Evolutionary conservation across 53 echinoderm and acorn worm species (phyloP), one percentile per base, ranked within the genome.

Genomic region (Holothuria scabra): DNA sequence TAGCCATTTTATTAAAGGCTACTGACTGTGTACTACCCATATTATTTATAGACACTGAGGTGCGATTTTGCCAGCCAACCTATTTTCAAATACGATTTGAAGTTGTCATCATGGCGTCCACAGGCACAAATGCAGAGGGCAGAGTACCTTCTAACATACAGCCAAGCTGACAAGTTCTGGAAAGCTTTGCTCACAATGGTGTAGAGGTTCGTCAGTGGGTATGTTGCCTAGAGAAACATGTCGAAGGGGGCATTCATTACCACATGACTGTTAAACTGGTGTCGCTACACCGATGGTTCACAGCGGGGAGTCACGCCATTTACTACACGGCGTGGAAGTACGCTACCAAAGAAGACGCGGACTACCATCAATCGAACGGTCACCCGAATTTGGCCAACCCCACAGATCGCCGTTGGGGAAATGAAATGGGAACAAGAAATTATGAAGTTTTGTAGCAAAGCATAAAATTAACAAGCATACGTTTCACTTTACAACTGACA

Each of bases 271-370:
- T 85, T 4, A 68, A 84, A 62, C 68, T 70, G 18, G 52, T 56
- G 30, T 25, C 24, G 12, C 19, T 58, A 23, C 69, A 59, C 60
- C 57, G 74, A 68, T 85, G 74, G 85, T 38, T 85, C 28, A 44
- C 32, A 32, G 85, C 59, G 37, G 25, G 9, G 48, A 25, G 67
- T 20, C 84, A 84, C 30, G 20, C 20, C 28, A 85, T 71, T 24
- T 85, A 74, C 74, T 85, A 69, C 74, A 72, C 30, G 16, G 85
- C 85, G 3, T 85, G 74, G 72, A 52, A 85, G 20, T 85, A 85
- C 70, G 74, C 35, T 4, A 56, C 12, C 1, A 85, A 68, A 70
- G 85, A 85, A 59, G 85, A 85, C 38, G 13, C 10, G 10, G 12
- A 21, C n/a, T 41, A 60, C 18, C 38, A 71, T 8, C 60, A 85